Conservation (phyloP, 1,140 invertebrate genomes). For the Drosophila lacertosa region DNA sequence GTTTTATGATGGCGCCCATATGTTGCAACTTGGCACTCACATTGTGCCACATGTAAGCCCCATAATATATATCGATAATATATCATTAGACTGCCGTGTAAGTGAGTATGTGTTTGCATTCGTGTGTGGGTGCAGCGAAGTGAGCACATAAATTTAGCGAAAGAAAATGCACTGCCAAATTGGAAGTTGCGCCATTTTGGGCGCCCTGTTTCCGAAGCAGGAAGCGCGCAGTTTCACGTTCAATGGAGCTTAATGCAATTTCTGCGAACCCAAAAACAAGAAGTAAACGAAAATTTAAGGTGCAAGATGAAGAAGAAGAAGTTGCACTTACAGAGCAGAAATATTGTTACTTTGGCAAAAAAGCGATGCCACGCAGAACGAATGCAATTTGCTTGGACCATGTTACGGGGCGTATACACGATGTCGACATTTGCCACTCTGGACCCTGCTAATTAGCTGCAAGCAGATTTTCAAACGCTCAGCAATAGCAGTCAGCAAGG, state of each 20-base stretch:
- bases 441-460: slow-evolving; percentile 70
- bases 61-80: slow-evolving; percentile 80
- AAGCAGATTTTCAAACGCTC: slow-evolving; percentile 64
- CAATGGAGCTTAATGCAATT: slow-evolving; percentile 77
- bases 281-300: neutral
- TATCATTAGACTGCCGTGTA: slow-evolving; percentile 60
- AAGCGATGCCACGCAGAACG: slow-evolving; percentile 3
- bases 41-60: slow-evolving; percentile 55
- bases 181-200: slow-evolving; percentile 53
- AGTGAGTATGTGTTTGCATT: neutral
- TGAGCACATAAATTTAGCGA: slow-evolving; percentile 72
- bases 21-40: slow-evolving; percentile 43
- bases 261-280: slow-evolving; percentile 16
- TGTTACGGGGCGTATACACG: slow-evolving; percentile 72
- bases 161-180: slow-evolving; percentile 79
- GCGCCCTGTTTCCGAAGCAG: neutral
- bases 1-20: slow-evolving; percentile 25
- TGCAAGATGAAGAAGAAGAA: no score
- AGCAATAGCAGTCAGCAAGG: slow-evolving; percentile 11
- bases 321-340: slow-evolving; percentile 55
- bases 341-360: slow-evolving; percentile 52
- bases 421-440: slow-evolving; percentile 76
- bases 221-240: slow-evolving; percentile 49
- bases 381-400: slow-evolving; percentile 68
- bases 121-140: slow-evolving; percentile 59